These are phyloP conservation scores for Agapornis roseicollis DNA, from an alignment of 2,113 vertebrate species.

Conservation along the genomic window DNA sequence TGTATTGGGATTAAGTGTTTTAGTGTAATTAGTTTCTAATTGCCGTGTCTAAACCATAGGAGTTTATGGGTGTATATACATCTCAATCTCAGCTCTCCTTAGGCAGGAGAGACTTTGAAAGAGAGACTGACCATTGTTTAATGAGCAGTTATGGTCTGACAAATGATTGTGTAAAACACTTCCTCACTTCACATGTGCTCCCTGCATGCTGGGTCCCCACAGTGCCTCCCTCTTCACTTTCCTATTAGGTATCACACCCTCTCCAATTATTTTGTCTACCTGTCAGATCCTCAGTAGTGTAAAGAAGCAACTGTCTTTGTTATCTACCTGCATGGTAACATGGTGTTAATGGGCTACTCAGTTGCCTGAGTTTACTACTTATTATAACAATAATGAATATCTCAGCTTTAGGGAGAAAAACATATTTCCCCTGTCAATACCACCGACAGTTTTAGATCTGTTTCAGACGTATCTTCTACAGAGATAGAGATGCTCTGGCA, in stretches of 20 bases:
- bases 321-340: neutral
- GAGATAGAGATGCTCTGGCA: neutral
- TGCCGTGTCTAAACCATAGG: slow-evolving; percentile 11
- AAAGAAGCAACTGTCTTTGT: neutral
- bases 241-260: neutral
- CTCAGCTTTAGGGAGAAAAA: neutral
- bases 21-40: slow-evolving; percentile 66
- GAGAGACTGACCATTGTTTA: slow-evolving; percentile 18
- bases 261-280: slow-evolving; percentile 4
- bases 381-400: neutral
- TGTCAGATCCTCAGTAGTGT: neutral
- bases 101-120: neutral
- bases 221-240: neutral
- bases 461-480: neutral
- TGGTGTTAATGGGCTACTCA: neutral
- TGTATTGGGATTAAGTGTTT: slow-evolving; percentile 59
- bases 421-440: accelerated
- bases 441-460: neutral
- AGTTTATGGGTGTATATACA: neutral
- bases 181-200: neutral
- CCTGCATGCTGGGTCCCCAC: neutral
- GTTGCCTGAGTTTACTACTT: neutral
- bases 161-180: slow-evolving; percentile 21
- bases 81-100: neutral
- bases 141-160: slow-evolving; percentile 7